Base-by-base conservation (phyloP, 53 echinoderm and acorn worm genomes). In the Henricia sp. region DNA sequence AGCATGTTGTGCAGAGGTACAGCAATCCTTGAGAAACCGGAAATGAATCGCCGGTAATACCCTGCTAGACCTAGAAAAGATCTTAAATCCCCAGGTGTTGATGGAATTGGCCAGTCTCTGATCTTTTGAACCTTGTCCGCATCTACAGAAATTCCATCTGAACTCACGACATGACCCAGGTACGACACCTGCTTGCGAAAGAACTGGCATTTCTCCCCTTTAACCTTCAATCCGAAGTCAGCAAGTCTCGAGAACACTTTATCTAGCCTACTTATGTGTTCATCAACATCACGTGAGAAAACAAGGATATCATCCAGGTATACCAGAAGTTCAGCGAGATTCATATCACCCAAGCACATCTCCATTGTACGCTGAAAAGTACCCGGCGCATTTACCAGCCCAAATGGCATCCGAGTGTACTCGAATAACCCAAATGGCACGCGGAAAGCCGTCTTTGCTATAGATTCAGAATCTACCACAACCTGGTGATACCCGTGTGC, bases 221-320 rank as follows among this genome's bases (percentile, higher is more conserved):
- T 74, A 4, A 74, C 38, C 37, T 74, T 74, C 32, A 74, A 29
- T 74, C 54, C 75, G 37, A 54, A 34, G 0, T 54, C 17, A 6
- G 35, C 32, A 53, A 53, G 75, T 46, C 72, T 6, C 13, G 27
- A 3, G 19, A 71, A 44, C 21, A 71, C 72, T 33, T 24, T 44
- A 17, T 71, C 46, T 24, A 71, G 33, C 28, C 72, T 24, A 24
- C 4, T 17, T 24, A 71, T 46, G 19, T 71, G 72, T 46, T 71
- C 50, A 46, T 71, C 46, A 44, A 71, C 43, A 12, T 46, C 48
- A n/a, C 27, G 26, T 12, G 74, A 73, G 20, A 26, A 73, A 23
- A 52, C 74, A 73, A 52, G 27, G 35, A 52, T 52, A 52, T 73
- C 74, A 37, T 73, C 74, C 26, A 73, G 37, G 54, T 73, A 73